Evolutionary conservation across 2,797 vertebrate species (phyloP), one percentile per base, ranked within the genome.

Genomic region (Amblyopsis hoosieri): DNA sequence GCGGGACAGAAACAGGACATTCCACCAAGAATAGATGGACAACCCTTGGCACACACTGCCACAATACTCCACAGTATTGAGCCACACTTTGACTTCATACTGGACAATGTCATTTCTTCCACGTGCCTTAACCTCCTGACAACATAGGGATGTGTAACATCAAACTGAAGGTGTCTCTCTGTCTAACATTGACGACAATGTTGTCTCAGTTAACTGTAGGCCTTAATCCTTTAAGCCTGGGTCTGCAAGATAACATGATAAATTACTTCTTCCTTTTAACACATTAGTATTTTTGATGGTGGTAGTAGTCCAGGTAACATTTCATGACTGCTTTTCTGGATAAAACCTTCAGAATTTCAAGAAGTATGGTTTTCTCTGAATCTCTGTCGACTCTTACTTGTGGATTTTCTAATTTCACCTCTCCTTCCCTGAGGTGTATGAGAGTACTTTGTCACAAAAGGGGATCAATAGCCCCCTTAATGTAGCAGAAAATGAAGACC

Each of bases 401-500:
- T 29, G 23, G 23, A n/a, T 8, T 19, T 12, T 56, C 31, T 57
- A 19, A 45, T 66, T 69, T 69, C 68, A 70, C 62, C 67, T 74
- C 64, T 64, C 73, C 19, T 12, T 46, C 62, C 57, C 49, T 1
- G 55, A 78, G 78, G 70, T 62, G 66, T 62, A 51, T 62, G 73
- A 62, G 60, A 69, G 56, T 61, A 60, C 68, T 79, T 69, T 78
- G 69, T 74, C 69, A 67, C 58, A 51, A 72, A 63, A 57, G 62
- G 51, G 57, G 71, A 86, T 87, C 85, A 3, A 90, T 89, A 76
- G 61, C 60, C 68, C 54, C 81, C 78, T 81, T 85, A 88, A 88
- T 79, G 82, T 85, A 78, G 87, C 85, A 89, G 81, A 88, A 85
- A 89, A 89, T 84, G 64, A 88, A 85, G 76, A 75, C 62, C 53